phyloP scores from a whole-genome alignment of 2,888 invertebrate genomes.

The Platycnemis pennipes region DNA sequence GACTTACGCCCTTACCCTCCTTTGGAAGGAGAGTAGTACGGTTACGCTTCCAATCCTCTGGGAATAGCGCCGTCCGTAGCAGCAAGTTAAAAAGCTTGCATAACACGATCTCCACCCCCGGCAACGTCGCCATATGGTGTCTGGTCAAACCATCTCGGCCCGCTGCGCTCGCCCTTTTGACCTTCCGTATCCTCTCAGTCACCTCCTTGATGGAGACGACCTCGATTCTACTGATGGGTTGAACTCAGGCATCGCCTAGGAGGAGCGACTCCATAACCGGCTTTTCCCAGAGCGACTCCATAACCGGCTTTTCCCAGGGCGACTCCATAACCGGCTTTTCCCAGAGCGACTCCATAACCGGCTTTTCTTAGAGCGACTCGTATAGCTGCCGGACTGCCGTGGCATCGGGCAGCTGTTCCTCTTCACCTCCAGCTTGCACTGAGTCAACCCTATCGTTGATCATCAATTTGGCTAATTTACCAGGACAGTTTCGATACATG shows the following conservation, averaged over 20 bases:
- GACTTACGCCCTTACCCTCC: too few relatives aligned
- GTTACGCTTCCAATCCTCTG: constrained; percentile 72
- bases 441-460: background rate
- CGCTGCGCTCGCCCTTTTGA: background rate
- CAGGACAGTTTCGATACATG: background rate
- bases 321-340: too few relatives aligned
- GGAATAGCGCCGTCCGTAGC: background rate
- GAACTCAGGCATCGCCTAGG: background rate
- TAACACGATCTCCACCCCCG: background rate
- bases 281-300: background rate
- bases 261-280: background rate
- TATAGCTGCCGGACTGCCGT: background rate
- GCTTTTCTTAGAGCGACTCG: too few relatives aligned
- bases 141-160: background rate
- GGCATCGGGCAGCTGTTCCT: background rate
- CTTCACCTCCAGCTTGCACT: background rate
- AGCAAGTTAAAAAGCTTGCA: background rate
- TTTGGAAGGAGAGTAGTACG: constrained; percentile 76
- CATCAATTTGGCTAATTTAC: background rate
- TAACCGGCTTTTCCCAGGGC: too few relatives aligned
- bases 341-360: too few relatives aligned
- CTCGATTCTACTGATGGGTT: background rate
- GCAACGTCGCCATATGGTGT: background rate
- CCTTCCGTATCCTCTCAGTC: background rate
- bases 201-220: background rate